Base-by-base conservation (phyloP, 2,797 vertebrate species). In the Merluccius polli region DNA sequence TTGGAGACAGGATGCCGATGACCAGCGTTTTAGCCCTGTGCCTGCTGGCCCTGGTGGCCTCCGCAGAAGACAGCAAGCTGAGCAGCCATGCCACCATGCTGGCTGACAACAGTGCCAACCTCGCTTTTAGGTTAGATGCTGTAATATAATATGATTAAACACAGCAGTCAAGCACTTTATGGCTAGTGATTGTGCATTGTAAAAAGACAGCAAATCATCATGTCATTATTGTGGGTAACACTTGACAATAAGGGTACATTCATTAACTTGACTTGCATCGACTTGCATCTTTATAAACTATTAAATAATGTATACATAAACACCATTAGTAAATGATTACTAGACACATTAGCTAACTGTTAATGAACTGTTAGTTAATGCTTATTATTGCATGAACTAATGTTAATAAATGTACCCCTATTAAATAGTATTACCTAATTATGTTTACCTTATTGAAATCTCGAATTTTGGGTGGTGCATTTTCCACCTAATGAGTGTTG, bases 61-160 rank as follows among this genome's bases (percentile, higher is more conserved):
- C 92, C 0, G 90, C 92, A 48, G 88, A 92, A 1, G 89, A 92
- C 0, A 93, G 93, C 82, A 95, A 96, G 87, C 86, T 98, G 87
- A 98, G 97, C 27, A 92, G 93, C 77, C 95, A 97, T 71, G 96
- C 95, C 0, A 87, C 91, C 21, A 89, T 91, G 0, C 79, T 99
- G 87, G 97, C 97, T 0, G 96, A 98, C 77, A 95, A 92, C 79
- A 98, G 96, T n/a, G 82, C 94, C 0, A 93, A 93, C n/a, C 89
- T 99, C 86, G 98, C 97, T 71, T 97, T 98, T 91, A 93, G 90
- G 92, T 93, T 1, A 44, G 77, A 77, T 1, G 35, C 41, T 24
- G 73, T 11, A 5, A 21, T 38, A 3, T 2, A 0, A 29, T 70
- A 8, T 27, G 30, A 11, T 13, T 69, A 13, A 3, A 32, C 24